These are phyloP conservation scores for Erebia palarica DNA, from an alignment of 2,888 invertebrate genomes.

Conservation along the genomic window DNA sequence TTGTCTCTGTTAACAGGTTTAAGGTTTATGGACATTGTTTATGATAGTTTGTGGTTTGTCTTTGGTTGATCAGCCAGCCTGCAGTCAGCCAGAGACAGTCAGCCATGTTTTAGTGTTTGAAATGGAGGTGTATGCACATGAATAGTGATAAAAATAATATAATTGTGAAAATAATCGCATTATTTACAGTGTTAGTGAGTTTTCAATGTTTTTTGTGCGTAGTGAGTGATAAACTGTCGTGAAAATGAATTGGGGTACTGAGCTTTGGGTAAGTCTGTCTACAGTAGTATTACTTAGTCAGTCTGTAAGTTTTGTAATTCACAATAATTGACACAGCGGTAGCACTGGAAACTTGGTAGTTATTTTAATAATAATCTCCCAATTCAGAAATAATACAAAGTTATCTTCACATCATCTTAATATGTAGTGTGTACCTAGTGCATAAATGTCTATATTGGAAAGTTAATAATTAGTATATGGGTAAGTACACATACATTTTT, in stretches of 20 bases:
- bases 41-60: conserved; percentile 23
- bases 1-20: not conserved
- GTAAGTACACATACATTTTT: not conserved
- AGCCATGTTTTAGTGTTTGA: conserved; percentile 81
- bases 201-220: conserved; percentile 78
- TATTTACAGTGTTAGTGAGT: conserved; percentile 67
- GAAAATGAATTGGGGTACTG: conserved; percentile 86
- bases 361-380: not conserved
- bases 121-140: conserved; percentile 62
- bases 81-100: too few species aligned
- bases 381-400: not conserved
- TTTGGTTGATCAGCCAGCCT: conserved; percentile 70
- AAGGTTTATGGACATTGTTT: too few species aligned
- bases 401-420: not conserved
- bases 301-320: conserved; percentile 38
- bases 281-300: conserved; percentile 32
- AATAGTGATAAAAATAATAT: conserved; percentile 66
- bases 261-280: conserved; percentile 84
- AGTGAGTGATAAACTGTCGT: conserved; percentile 69
- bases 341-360: not conserved
- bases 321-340: conserved; percentile 30
- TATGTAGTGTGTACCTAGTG: not conserved
- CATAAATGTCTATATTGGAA: not conserved
- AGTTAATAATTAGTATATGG: conserved; percentile 11
- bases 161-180: conserved; percentile 61